These are phyloP conservation scores for Campoplex capitator DNA, from an alignment of 2,888 invertebrate species.

Conservation along the genomic window DNA sequence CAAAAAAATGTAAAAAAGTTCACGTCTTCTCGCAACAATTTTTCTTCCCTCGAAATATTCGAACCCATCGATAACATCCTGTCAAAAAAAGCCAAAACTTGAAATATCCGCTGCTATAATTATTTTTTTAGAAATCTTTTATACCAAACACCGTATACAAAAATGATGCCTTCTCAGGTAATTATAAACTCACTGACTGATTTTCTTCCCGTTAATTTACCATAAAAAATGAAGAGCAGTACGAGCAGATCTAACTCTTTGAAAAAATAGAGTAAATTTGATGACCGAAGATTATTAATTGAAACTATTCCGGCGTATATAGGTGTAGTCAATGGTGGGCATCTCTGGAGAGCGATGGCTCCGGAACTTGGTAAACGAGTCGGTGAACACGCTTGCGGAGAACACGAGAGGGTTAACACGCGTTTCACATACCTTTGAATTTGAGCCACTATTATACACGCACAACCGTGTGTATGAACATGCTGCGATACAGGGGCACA, in stretches of 20 bases:
- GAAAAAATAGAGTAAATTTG: background rate
- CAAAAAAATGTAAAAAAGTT: background rate
- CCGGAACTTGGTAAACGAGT: conserved; percentile 49
- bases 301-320: background rate
- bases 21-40: too few species aligned
- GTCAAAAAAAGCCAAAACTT: too few species aligned
- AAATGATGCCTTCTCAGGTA: background rate
- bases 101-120: background rate
- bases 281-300: background rate
- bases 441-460: conserved; percentile 8
- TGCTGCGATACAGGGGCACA: conserved; percentile 5
- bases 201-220: background rate
- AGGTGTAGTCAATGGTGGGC: conserved; percentile 13
- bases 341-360: conserved; percentile 22
- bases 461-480: background rate
- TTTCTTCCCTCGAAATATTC: too few species aligned
- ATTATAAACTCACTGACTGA: background rate
- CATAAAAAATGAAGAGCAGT: background rate
- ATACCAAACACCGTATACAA: background rate
- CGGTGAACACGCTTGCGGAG: conserved; percentile 56
- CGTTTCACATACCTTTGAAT: conserved; percentile 53
- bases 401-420: conserved; percentile 56
- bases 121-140: background rate
- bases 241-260: background rate
- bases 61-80: too few species aligned